Percentiles rank a stretch among this genome's conserved stretches.
These are phyloP conservation scores for Pocota personata DNA, from an alignment of 2,888 invertebrate species.

Conservation along the genomic window DNA sequence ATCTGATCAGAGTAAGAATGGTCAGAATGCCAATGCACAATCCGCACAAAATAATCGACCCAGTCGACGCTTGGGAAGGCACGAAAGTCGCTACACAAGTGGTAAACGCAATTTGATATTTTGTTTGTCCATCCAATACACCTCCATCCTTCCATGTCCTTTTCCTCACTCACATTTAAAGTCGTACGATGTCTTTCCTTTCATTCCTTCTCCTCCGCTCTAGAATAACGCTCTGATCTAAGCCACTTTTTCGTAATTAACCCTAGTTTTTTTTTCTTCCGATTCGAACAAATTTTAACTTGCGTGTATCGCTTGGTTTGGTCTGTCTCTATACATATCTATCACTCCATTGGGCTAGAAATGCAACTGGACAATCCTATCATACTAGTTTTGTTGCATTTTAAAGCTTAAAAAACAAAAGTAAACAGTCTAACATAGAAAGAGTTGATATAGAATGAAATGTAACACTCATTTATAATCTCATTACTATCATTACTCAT, in stretches of 20 bases:
- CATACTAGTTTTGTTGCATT: background rate
- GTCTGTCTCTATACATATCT: conserved; percentile 25
- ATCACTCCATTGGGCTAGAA: background rate
- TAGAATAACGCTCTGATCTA: conserved; percentile 40
- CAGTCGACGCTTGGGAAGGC: conserved; percentile 76
- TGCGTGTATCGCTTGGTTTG: conserved; percentile 71
- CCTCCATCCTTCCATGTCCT: background rate
- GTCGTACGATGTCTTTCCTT: conserved; percentile 20
- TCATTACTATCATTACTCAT: conserved; percentile 12
- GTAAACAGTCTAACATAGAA: no score
- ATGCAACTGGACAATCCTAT: background rate
- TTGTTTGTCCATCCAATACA: conserved; percentile 42
- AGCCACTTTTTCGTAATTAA: conserved; percentile 39
- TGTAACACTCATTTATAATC: conserved; percentile 17
- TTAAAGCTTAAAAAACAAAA: background rate
- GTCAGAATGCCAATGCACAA: conserved; percentile 72
- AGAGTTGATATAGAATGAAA: background rate
- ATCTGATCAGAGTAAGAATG: conserved; percentile 71
- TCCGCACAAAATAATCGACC: conserved; percentile 74
- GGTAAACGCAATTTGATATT: conserved; percentile 76
- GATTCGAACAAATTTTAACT: conserved; percentile 55
- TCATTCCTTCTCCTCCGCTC: conserved; percentile 57
- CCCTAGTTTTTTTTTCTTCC: conserved; percentile 19
- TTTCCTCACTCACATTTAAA: conserved; percentile 1
- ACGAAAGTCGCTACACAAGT: conserved; percentile 78